A percentile compares a stretch with the other conserved stretches of the same genome.
Evolutionary conservation across 2,888 invertebrate species (phyloP).

Genomic region (Cephus spinipes): DNA sequence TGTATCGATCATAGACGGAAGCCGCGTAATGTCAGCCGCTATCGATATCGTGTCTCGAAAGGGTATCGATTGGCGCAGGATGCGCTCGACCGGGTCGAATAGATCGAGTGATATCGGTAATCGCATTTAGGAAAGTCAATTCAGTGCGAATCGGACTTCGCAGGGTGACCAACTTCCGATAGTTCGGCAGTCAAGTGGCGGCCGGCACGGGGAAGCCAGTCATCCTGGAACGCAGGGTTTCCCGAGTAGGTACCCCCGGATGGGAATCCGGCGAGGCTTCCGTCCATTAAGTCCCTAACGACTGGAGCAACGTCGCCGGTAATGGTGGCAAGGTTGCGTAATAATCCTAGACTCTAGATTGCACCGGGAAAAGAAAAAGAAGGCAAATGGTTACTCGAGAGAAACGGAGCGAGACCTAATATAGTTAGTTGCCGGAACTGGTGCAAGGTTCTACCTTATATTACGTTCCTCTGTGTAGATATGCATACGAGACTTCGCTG

Average conservation of each 20-base stretch:
- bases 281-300: neutral
- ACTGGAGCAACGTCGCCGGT: neutral
- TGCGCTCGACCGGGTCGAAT: neutral
- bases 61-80: neutral
- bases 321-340: neutral
- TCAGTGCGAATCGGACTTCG: neutral
- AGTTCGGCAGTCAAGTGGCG: neutral
- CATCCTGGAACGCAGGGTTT: neutral
- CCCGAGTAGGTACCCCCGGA: too few relatives aligned
- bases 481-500: too few relatives aligned
- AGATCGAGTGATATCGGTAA: neutral
- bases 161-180: neutral
- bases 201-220: neutral
- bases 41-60: neutral
- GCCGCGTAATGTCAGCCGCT: neutral
- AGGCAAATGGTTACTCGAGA: neutral
- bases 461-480: neutral
- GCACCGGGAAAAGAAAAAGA: neutral
- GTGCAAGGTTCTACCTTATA: neutral
- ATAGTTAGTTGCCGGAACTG: neutral
- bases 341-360: neutral
- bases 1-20: neutral
- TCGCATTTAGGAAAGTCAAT: neutral
- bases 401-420: neutral
- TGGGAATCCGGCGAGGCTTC: neutral